These are phyloP conservation scores for Muscidifurax raptorellus DNA, from an alignment of 1,140 invertebrate species.

Conservation along the genomic window DNA sequence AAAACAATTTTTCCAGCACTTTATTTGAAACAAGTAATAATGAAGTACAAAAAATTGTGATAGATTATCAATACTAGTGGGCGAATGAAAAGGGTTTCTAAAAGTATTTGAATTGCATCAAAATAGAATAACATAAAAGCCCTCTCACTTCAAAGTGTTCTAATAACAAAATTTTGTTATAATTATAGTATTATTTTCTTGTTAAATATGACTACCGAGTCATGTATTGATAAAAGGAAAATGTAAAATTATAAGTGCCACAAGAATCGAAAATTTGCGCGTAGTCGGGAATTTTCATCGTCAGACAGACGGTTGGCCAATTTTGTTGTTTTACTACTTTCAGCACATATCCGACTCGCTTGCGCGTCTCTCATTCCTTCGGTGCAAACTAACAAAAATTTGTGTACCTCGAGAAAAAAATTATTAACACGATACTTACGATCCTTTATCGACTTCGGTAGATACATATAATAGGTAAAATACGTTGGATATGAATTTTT, in stretches of 20 bases:
- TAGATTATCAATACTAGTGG: background rate
- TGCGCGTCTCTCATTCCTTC: constrained; percentile 26
- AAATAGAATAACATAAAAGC: background rate
- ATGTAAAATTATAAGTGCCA: background rate
- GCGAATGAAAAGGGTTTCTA: background rate
- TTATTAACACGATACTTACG: background rate
- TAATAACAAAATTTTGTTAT: too few species aligned
- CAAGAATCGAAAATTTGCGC: background rate
- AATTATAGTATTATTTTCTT: too few species aligned
- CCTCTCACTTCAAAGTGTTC: background rate
- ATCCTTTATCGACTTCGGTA: background rate
- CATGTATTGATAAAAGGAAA: background rate
- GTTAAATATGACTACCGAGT: background rate
- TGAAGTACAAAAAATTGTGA: constrained; percentile 2
- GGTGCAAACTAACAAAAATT: background rate
- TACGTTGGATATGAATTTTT: too few species aligned
- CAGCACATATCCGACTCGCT: background rate
- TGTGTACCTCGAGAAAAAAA: constrained; percentile 16
- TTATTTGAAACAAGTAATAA: background rate
- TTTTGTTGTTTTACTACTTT: constrained; percentile 42
- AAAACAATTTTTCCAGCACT: background rate
- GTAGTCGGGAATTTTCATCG: background rate
- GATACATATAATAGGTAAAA: too few species aligned
- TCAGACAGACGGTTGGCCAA: constrained; percentile 6
- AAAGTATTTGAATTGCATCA: background rate